A percentile compares a stretch with the other conserved stretches of the same genome.
Conservation (phyloP, 2,113 vertebrate genomes). For the Menidia beryllina region DNA sequence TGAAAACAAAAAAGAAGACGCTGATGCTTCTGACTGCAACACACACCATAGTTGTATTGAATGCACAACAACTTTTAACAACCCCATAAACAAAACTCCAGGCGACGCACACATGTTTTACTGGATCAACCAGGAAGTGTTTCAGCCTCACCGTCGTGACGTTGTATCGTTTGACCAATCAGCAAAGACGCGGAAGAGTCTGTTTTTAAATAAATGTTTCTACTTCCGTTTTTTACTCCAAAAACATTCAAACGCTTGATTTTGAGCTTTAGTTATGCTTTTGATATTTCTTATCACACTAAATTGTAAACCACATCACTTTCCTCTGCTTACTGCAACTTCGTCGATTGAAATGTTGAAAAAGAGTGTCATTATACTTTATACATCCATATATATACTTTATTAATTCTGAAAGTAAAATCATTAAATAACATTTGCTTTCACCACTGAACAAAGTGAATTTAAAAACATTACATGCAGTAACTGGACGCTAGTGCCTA, state of each 20-base stretch:
- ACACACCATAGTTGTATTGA: not conserved
- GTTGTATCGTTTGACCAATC: slow-evolving; percentile 15
- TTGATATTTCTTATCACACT: too few species aligned
- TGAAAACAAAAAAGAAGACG: too few species aligned
- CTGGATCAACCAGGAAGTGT: slow-evolving; percentile 42
- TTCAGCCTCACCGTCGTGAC: not conserved
- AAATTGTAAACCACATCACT: too few species aligned
- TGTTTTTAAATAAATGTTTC: rapidly evolving
- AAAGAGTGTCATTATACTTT: too few species aligned
- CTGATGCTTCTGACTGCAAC: not conserved
- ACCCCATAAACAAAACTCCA: slow-evolving; percentile 9
- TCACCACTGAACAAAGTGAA: too few species aligned
- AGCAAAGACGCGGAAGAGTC: not conserved
- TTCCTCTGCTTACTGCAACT: too few species aligned
- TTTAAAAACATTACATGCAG: not conserved
- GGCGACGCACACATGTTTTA: rapidly evolving
- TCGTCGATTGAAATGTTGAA: too few species aligned
- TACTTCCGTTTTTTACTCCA: slow-evolving; percentile 40
- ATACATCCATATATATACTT: too few species aligned
- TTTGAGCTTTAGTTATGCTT: not conserved
- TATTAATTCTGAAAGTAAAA: too few species aligned
- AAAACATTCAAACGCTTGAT: not conserved
- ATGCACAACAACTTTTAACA: rapidly evolving
- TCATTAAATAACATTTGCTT: too few species aligned
- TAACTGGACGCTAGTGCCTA: not conserved